These are phyloP conservation scores for Eudyptes chrysolophus DNA, from an alignment of 2,113 vertebrate species.

Conservation along the genomic window DNA sequence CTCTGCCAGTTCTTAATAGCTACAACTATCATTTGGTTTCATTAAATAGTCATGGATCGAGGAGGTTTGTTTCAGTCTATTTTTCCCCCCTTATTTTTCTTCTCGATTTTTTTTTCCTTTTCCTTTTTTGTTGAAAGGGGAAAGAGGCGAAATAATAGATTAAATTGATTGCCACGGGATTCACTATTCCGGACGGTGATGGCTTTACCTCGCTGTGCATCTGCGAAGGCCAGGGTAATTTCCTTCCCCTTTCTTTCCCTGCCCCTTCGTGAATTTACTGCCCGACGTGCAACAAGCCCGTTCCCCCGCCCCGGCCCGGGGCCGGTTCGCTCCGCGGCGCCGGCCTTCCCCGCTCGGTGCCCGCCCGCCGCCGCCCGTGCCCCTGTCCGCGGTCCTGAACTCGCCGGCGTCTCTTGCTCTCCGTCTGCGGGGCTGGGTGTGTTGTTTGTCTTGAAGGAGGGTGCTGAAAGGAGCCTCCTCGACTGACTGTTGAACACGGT, in stretches of 20 bases:
- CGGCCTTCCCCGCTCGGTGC: too few species aligned
- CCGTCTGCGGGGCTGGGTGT: not conserved
- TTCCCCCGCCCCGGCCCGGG: not conserved
- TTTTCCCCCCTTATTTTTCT: not conserved
- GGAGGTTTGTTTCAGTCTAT: not conserved
- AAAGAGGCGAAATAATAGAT: not conserved
- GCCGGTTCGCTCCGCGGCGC: not conserved
- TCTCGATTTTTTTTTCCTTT: not conserved
- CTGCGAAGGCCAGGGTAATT: not conserved
- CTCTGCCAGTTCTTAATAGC: not conserved
- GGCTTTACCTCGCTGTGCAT: not conserved
- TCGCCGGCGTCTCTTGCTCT: not conserved
- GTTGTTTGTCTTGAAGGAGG: not conserved
- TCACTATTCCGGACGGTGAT: not conserved
- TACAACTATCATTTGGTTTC: not conserved
- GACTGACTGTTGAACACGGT: not conserved
- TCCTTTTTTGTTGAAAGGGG: not conserved
- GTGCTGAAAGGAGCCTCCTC: not conserved
- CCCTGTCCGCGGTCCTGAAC: not conserved
- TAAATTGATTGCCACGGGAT: not conserved
- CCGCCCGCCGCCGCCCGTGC: too few species aligned
- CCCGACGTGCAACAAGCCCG: not conserved
- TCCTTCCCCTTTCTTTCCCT: not conserved
- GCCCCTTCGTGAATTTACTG: not conserved
- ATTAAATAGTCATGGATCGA: slow-evolving; percentile 5